These are phyloP conservation scores for Episyrphus balteatus DNA, from an alignment of 1,140 invertebrate genomes.

Conservation along the genomic window DNA sequence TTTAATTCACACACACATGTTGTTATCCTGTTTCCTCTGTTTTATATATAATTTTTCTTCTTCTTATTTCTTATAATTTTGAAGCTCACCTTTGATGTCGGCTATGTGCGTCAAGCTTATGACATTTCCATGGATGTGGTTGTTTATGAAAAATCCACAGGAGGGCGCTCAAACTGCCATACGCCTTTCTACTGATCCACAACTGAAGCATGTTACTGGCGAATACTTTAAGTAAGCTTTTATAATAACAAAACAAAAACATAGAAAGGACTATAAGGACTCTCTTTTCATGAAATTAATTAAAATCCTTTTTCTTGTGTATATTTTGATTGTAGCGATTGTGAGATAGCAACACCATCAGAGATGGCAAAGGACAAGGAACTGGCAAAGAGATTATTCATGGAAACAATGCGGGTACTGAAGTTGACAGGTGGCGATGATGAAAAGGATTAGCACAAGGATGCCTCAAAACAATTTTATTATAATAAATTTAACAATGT, in stretches of 20 bases:
- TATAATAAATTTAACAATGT: no score
- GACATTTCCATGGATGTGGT: constrained; percentile 51
- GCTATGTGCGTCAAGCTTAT: constrained; percentile 41
- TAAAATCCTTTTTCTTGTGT: neutral
- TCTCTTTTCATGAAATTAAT: constrained; percentile 1
- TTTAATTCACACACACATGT: no score
- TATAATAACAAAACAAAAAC: no score
- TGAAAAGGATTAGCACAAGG: no score
- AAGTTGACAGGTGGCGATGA: constrained; percentile 16
- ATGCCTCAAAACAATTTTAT: no score
- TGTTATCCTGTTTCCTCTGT: no score
- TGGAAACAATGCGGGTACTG: constrained; percentile 30
- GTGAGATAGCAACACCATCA: constrained; percentile 40
- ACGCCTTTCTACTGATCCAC: constrained; percentile 48
- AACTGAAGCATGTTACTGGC: constrained; percentile 45
- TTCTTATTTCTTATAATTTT: neutral
- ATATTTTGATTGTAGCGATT: constrained; percentile 39
- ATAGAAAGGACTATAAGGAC: neutral
- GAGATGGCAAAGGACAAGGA: constrained; percentile 39
- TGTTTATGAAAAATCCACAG: constrained; percentile 52
- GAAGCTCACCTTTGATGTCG: constrained; percentile 39
- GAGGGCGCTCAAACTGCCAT: constrained; percentile 57
- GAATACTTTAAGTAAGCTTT: constrained; percentile 52
- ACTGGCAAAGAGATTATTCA: constrained; percentile 45
- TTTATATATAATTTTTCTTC: no score